Conservation (phyloP, 2,888 invertebrate species). For the Calliphora vomitoria region DNA sequence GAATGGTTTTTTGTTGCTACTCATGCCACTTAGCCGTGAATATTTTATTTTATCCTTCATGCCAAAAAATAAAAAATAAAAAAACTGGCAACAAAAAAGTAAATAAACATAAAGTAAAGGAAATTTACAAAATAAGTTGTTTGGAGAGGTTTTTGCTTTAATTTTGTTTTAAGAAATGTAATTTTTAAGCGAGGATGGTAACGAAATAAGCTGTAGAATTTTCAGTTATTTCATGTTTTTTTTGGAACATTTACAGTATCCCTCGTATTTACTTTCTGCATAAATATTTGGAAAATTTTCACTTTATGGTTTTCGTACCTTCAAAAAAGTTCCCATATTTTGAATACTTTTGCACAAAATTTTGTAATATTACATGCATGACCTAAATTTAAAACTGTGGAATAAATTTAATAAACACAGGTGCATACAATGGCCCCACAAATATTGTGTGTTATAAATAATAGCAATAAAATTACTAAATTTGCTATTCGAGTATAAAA, state of each 20-base stretch:
- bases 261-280: no score
- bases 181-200: neutral
- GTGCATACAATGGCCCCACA: neutral
- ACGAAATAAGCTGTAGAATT: no score
- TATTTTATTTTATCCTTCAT: conserved; percentile 36
- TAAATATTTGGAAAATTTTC: no score
- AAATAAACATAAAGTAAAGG: neutral
- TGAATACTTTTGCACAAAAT: neutral
- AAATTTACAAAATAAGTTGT: neutral
- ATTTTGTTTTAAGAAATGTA: neutral
- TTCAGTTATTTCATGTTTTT: no score
- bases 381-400: neutral
- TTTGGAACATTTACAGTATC: no score
- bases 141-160: neutral
- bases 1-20: neutral
- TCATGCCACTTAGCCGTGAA: conserved; percentile 28
- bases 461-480: neutral
- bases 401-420: conserved; percentile 7
- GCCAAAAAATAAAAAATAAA: neutral
- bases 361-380: neutral
- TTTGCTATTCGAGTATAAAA: neutral
- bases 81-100: neutral
- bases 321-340: neutral
- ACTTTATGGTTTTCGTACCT: neutral
- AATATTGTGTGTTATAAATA: neutral